Base-by-base conservation (phyloP, 2,888 invertebrate species). In the Eupelmus urozonus region DNA sequence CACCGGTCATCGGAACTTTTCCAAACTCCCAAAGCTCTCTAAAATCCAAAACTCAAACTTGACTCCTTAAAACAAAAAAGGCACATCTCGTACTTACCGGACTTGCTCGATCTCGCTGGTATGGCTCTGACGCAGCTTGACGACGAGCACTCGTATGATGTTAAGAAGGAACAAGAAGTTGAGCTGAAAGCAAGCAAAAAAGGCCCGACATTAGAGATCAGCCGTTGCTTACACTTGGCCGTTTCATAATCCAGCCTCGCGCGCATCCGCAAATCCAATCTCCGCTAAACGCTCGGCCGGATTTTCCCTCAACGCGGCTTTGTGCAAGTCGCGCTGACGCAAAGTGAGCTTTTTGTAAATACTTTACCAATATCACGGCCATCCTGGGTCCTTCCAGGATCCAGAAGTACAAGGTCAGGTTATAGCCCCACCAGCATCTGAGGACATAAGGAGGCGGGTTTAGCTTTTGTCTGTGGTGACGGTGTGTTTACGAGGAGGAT, bases 371-470 rank as follows among this genome's bases (percentile, higher is more conserved):
- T 82, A 98, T 94, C 25, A 97, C 93, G 1, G 92, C 92, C 77
- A 96, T 91, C 69, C 98, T 91, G 0, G 97, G 97, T 25, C 95
- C 97, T 90, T 98, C 97, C 29, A 97, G 90, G 82, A 98, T 96
- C 97, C 97, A 98, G 88, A 96, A 97, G 84, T 94, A 93, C 0
- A 92, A 90, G 7, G 94, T 92, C 81, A 96, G 93, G 87, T 96
- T 96, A 87, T 97, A 97, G 3, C 95, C 95, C 90, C 94, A 95
- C 96, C 96, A 96, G 87, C 96, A 95, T 78, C 93, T 93, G 86
- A 49, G 78, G 53, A 27, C 45, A 80, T 18, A 29, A 20, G 29
- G n/a, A 62, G 34, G 9, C n/a, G n/a, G n/a, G n/a, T n/a, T n/a
- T n/a, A n/a, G n/a, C n/a, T n/a, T n/a, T n/a, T n/a, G n/a, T n/a